These are phyloP conservation scores for Protosalanx chinensis DNA, from an alignment of 2,797 vertebrate genomes.

Conservation along the genomic window DNA sequence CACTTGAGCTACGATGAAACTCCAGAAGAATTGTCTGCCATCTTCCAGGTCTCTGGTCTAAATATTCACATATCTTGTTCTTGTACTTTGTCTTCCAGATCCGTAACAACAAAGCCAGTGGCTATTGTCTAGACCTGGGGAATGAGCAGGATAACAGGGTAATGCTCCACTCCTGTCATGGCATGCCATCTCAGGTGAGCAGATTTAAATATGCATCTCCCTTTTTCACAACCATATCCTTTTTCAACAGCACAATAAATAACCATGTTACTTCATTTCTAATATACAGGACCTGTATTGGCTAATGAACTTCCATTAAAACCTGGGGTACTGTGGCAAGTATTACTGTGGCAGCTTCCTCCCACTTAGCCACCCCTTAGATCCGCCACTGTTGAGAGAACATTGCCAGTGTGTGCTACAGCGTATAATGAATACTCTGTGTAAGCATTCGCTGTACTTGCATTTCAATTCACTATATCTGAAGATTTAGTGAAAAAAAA, in stretches of 20 bases:
- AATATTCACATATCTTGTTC: neutral
- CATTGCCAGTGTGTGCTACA: too few species aligned
- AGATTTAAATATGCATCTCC: neutral
- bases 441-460: too few species aligned
- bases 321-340: neutral
- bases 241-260: neutral
- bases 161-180: conserved; percentile 79
- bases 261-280: too few species aligned
- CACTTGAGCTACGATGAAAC: neutral
- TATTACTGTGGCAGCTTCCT: too few species aligned
- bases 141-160: conserved; percentile 76
- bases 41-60: neutral
- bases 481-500: neutral
- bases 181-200: conserved; percentile 79
- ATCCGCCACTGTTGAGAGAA: too few species aligned
- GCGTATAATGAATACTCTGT: too few species aligned
- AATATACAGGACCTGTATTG: neutral
- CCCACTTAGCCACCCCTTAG: too few species aligned
- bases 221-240: neutral
- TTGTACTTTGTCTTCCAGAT: conserved; percentile 60
- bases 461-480: neutral
- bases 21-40: neutral
- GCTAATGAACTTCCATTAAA: neutral
- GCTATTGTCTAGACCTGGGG: conserved; percentile 80
- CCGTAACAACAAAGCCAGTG: conserved; percentile 79